A percentile compares a stretch with the other conserved stretches of the same genome.
Evolutionary conservation across 2,113 vertebrate species (phyloP).

Genomic region (Lanius ludovicianus): DNA sequence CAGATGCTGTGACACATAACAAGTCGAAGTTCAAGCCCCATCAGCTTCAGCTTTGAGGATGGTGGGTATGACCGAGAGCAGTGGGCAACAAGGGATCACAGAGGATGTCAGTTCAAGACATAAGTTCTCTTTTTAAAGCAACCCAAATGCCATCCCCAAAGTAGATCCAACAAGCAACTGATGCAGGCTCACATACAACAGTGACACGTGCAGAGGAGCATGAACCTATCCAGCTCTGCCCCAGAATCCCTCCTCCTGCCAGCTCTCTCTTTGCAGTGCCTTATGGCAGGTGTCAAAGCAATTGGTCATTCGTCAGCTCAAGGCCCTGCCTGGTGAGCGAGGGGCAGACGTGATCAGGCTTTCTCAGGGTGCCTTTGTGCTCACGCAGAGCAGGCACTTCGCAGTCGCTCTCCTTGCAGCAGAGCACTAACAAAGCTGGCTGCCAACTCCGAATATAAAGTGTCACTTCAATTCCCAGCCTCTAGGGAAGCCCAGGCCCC

Average conservation of each 20-base stretch:
- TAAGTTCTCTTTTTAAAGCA: not conserved
- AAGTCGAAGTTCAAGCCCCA: not conserved
- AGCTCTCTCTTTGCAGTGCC: not conserved
- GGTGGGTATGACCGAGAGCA: not conserved
- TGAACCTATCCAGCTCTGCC: not conserved
- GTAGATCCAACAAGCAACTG: not conserved
- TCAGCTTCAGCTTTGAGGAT: not conserved
- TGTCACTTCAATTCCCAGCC: slow-evolving; percentile 49
- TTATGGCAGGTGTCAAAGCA: slow-evolving; percentile 34
- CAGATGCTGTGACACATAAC: not conserved
- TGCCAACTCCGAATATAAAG: slow-evolving; percentile 26
- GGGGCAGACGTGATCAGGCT: not conserved
- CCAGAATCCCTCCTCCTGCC: not conserved
- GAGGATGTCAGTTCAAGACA: not conserved
- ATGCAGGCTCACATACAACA: not conserved
- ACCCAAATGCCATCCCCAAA: not conserved
- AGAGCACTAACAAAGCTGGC: not conserved
- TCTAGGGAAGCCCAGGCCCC: slow-evolving; percentile 37
- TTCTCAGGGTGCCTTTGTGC: slow-evolving; percentile 33
- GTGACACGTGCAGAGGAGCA: not conserved
- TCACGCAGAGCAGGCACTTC: not conserved
- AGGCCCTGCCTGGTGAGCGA: not conserved
- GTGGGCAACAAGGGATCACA: not conserved
- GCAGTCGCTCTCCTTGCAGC: not conserved
- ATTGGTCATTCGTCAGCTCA: not conserved